A percentile compares a stretch with the other conserved stretches of the same genome.
Conservation (phyloP, 2,113 vertebrate genomes). For the Pomatostomus ruficeps region DNA sequence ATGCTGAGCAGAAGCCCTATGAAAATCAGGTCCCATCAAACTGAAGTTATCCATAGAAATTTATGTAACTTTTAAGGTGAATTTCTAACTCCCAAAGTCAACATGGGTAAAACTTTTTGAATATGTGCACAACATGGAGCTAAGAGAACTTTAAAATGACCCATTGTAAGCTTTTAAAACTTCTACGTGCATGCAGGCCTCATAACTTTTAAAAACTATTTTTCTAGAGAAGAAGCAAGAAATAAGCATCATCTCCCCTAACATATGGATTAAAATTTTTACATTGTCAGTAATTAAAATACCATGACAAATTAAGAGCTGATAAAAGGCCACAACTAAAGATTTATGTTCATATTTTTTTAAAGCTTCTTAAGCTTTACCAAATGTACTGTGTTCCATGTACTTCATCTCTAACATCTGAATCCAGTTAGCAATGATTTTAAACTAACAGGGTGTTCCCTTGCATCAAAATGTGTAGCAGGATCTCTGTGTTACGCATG, state of each 20-base stretch:
- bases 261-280: conserved; percentile 70
- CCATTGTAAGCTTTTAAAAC: background rate
- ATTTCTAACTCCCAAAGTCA: background rate
- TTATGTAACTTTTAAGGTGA: background rate
- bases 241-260: conserved; percentile 1
- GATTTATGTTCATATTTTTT: conserved; percentile 66
- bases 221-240: conserved; percentile 19
- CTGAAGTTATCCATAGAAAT: background rate
- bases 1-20: background rate
- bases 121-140: background rate
- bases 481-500: conserved; percentile 25
- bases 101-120: background rate
- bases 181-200: background rate
- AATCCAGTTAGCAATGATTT: conserved; percentile 69
- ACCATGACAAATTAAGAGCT: conserved; percentile 72
- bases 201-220: background rate
- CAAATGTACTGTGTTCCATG: conserved; percentile 60
- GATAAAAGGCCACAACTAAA: conserved; percentile 74
- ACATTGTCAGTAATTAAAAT: conserved; percentile 72
- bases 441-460: conserved; percentile 55
- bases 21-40: background rate
- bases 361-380: conserved; percentile 69
- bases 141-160: background rate
- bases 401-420: conserved; percentile 71
- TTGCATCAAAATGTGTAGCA: conserved; percentile 56